Evolutionary conservation across 2,797 vertebrate genomes (phyloP), one percentile per base, ranked within the genome.

Genomic region (Hydrocynus forskahlii): DNA sequence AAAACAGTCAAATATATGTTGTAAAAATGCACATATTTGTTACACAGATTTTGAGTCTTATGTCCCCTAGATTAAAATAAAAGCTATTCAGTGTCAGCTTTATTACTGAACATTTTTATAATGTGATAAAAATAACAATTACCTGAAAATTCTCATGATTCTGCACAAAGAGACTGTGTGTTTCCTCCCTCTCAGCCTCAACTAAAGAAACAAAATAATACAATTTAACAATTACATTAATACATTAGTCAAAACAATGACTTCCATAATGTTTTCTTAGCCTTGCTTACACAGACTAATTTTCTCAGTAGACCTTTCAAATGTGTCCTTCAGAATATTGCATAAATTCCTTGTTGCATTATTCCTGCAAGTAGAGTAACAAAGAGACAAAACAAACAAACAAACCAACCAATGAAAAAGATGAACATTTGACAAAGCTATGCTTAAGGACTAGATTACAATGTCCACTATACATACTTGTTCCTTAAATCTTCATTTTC

Each of bases 171-270:
- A 95, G 85, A 45, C 93, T 92, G 69, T 95, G 96, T 50, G 96
- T 97, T 94, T 97, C 96, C 89, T 98, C 96, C 89, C 94, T 94
- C 91, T 99, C 97, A 70, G 91, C 91, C 90, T 98, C 96, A 96
- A 95, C 98, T 99, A 82, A 12, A 88, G 90, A 89, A 87, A 87
- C 16, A 80, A 43, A 76, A 68, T 76, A 86, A 75, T 80, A 72
- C 2, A 59, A 12, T 62, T 5, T 35, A 60, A 23, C 3, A 13
- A 25, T 38, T 9, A 29, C 21, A 63, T 72, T 45, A n/a, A 29
- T 0, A 68, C 12, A 76, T 64, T 62, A 52, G 2, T 40, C 19
- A 52, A 62, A 25, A 2, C 57, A 54, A 40, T 43, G 8, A 81
- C 40, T n/a, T 76, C 5, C 1, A 64, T 52, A 9, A 62, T 45